phyloP scores from a whole-genome alignment of 2,888 invertebrate genomes.

The Protonemura montana region DNA sequence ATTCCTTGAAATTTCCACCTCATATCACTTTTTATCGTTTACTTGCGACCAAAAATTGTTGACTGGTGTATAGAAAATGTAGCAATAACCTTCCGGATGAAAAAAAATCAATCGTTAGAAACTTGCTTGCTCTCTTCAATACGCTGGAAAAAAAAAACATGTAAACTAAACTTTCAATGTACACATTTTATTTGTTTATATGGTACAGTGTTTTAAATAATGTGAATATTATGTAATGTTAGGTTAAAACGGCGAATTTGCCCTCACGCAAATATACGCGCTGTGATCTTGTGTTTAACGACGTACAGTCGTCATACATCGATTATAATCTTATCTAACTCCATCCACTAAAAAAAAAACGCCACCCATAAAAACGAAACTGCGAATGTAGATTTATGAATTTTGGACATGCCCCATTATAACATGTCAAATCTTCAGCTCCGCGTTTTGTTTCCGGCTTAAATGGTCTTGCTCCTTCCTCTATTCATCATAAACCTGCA shows the following conservation, averaged over 20 bases:
- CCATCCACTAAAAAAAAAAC: conserved; percentile 31
- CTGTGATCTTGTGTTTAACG: background rate
- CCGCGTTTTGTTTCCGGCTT: background rate
- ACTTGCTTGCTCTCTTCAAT: background rate
- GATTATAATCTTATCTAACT: conserved; percentile 32
- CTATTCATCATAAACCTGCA: too few species aligned
- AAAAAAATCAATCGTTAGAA: background rate
- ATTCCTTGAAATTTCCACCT: too few species aligned
- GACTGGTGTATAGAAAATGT: background rate
- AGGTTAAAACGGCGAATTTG: background rate
- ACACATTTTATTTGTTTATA: background rate
- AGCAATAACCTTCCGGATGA: background rate
- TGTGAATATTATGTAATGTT: background rate
- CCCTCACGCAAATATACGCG: background rate
- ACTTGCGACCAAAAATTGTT: background rate
- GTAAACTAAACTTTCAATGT: background rate
- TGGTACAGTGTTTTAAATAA: background rate
- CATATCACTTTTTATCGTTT: background rate
- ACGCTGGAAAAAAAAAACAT: background rate
- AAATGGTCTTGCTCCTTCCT: too few species aligned
- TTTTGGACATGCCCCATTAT: background rate
- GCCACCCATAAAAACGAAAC: conserved; percentile 14
- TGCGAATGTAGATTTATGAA: conserved; percentile 23
- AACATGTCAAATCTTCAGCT: background rate
- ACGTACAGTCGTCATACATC: conserved; percentile 14